phyloP scores from a whole-genome alignment of 2,888 invertebrate genomes.

The Halictus ligatus region DNA sequence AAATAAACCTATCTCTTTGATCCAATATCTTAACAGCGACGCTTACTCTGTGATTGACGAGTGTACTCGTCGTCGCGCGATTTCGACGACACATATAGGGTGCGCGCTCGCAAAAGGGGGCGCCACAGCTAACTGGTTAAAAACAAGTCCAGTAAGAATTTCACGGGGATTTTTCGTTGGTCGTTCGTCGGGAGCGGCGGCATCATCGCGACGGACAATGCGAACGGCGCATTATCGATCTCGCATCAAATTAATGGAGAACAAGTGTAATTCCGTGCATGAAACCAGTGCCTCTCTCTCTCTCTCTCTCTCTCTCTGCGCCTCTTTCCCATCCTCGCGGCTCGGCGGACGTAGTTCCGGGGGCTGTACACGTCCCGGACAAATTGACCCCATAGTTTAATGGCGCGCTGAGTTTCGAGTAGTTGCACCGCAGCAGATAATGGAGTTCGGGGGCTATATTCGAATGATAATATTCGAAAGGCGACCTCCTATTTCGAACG shows the following conservation, averaged over 20 bases:
- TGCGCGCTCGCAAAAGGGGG: no score
- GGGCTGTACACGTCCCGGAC: constrained; percentile 63
- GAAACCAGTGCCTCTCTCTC: constrained; percentile 35
- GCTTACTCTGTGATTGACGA: no score
- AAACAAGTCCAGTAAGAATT: not conserved
- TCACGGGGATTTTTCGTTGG: not conserved
- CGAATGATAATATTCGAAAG: constrained; percentile 71
- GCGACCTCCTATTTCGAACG: constrained; percentile 42
- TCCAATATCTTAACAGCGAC: no score
- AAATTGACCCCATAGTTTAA: constrained; percentile 73
- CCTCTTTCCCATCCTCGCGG: constrained; percentile 40
- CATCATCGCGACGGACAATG: constrained; percentile 1
- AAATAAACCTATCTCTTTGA: no score
- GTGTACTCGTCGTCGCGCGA: no score
- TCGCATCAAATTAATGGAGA: constrained; percentile 64
- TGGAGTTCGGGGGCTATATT: constrained; percentile 56
- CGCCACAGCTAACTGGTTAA: no score
- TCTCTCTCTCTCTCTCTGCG: not conserved
- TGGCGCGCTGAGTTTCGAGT: constrained; percentile 66
- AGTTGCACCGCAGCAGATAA: constrained; percentile 65
- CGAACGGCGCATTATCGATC: constrained; percentile 51
- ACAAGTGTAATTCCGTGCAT: constrained; percentile 62
- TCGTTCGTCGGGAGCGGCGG: not conserved
- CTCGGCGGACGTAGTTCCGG: constrained; percentile 62
- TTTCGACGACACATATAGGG: no score